Evolutionary conservation across 2,888 invertebrate genomes (phyloP), one percentile per base, ranked within the genome.

Genomic region (Fragum whitleyi): DNA sequence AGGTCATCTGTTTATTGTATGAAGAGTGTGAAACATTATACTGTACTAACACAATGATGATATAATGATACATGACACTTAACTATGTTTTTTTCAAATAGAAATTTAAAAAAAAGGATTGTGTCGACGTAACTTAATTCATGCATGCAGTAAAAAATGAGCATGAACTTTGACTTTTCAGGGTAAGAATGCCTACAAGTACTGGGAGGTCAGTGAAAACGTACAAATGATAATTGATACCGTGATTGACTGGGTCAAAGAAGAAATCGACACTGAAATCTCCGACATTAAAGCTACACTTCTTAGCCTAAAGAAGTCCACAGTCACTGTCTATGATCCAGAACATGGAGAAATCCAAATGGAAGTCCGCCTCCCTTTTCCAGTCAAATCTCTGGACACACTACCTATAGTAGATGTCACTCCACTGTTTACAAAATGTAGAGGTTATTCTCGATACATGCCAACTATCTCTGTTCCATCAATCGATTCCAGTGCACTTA

Each of bases 401-500:
- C n/a, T 86, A 11, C 85, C 86, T 21, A 39, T 42, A 23, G 59
- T 85, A 32, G 76, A 84, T 61, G 14, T 87, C 9, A 47, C 51
- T 19, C 74, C 80, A 42, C 86, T 81, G 62, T 39, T 86, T 16
- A 72, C 85, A 23, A 78, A 80, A 61, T 79, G 76, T 5, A 73
- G 76, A 16, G 71, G 69, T 9, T 88, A 86, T 72, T 62, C 87
- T 42, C 90, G 90, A 51, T 76, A 65, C 11, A 67, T 77, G 59
- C 55, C 86, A 28, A 59, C 77, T 19, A 61, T 85, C 86, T 95
- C 97, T 89, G 95, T 96, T 85, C 96, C 97, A 0, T 95, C 83
- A 19, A 77, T 96, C 29, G 97, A 97, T 92, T 95, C 96, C 1
- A 95, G 96, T 47, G 69, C 96, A 81, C 96, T 97, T 95, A 91